A percentile compares a stretch with the other conserved stretches of the same genome.
These are phyloP conservation scores for Alcedo quadribrachys DNA, from an alignment of 2,797 vertebrate genomes.

Conservation along the genomic window DNA sequence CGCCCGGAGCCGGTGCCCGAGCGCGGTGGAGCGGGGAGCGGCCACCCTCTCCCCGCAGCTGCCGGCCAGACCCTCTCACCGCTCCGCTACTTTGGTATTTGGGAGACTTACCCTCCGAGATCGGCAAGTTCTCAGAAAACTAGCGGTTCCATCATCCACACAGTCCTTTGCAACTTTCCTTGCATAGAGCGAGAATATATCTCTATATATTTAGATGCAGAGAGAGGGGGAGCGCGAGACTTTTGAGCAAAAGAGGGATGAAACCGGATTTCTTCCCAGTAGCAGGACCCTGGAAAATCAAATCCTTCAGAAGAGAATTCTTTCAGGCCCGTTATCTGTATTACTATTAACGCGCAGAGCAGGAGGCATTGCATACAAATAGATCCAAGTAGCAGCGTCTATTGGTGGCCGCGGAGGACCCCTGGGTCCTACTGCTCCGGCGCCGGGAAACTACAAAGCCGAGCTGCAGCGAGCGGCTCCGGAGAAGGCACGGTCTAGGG, in stretches of 20 bases:
- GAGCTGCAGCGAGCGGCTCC: conserved; percentile 50
- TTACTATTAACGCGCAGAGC: conserved; percentile 81
- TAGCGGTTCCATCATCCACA: conserved; percentile 75
- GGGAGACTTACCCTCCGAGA: conserved; percentile 81
- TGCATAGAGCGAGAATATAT: conserved; percentile 6
- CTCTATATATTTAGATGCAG: not conserved
- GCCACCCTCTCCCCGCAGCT: not conserved
- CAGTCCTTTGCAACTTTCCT: conserved; percentile 86
- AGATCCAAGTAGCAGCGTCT: conserved; percentile 75
- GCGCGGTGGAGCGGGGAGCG: not conserved
- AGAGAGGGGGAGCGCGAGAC: conserved; percentile 31
- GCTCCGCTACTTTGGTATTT: not conserved
- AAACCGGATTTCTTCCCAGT: conserved; percentile 63
- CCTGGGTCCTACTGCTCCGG: conserved; percentile 90
- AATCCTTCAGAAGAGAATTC: conserved; percentile 80
- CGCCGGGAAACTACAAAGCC: conserved; percentile 71
- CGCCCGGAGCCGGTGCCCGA: not conserved
- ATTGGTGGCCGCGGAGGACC: conserved; percentile 77
- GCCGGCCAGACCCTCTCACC: not conserved
- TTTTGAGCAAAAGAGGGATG: conserved; percentile 41
- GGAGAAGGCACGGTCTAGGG: conserved; percentile 33
- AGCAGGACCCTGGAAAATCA: conserved; percentile 66
- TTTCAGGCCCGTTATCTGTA: conserved; percentile 77
- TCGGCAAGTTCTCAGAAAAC: conserved; percentile 73
- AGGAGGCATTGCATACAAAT: conserved; percentile 84